Base-by-base conservation (phyloP, 2,888 invertebrate genomes). In the Tuberolachnus salignus region DNA sequence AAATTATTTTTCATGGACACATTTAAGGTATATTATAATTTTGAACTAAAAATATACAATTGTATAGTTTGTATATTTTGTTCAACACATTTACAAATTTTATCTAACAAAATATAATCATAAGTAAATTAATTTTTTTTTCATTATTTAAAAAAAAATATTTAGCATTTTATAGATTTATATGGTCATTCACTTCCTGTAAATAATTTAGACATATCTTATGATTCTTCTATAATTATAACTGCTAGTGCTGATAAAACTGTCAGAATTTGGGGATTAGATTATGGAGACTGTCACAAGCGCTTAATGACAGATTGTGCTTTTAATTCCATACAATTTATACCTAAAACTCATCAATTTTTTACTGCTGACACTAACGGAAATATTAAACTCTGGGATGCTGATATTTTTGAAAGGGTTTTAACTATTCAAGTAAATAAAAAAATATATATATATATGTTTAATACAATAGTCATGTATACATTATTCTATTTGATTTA, bases 171-270 rank as follows among this genome's bases (percentile, higher is more conserved):
- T 86, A 86, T 97, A 23, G 94, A 95, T 0, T 88, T 99, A 0
- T 98, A 98, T 85, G 98, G 98, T 0, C 99, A 99, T 87, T 95
- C 95, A 84, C 87, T 98, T 71, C 98, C 99, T 0, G 95, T 98
- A 0, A 88, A 94, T 0, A 94, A 94, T 84, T 88, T 98, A 88
- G 98, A 98, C 85, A 95, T 98, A 81, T 95, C 95, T 16, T 92
- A 92, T 83, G 96, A 96, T 85, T 92, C 92, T 0, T 89, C 90
- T 13, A 85, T 98, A 34, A 92, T 98, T 82, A 94, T 91, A 13
- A 97, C 98, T 0, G 98, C 98, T 10, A 97, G 98, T 3, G 94
- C 94, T 0, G 99, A 99, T 87, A 90, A 97, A 57, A 97, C 95
- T 85, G 90, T 98, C 44, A 97, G 98, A 88, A 92, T 99, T 81